Base-by-base conservation (phyloP, 2,888 invertebrate species). In the Parnassius smintheus region DNA sequence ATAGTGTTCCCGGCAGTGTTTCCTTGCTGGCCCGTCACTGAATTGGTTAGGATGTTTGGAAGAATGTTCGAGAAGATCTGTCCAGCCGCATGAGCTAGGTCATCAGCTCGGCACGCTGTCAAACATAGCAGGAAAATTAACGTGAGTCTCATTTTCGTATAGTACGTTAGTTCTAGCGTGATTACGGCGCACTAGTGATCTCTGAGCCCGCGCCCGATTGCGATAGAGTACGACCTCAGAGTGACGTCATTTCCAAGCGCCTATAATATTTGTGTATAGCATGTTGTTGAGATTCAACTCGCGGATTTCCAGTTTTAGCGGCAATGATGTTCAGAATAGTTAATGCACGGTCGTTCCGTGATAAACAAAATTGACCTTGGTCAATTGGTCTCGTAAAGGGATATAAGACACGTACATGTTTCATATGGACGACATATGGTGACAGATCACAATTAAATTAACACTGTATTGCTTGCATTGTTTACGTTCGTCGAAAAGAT, bases 131-230 rank as follows among this genome's bases (percentile, higher is more conserved):
- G 66, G 48, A 90, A 72, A 65, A 83, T 68, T 65, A 88, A 57
- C 58, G 78, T 71, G 18, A 87, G 71, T 75, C 80, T 88, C 91
- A 91, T 91, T 66, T 74, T 85, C 75, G 66, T 57, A 69, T 70
- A 66, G 74, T 75, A 85, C 88, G 88, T 86, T 80, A 75, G 77
- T 72, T 81, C 73, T 77, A 79, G 83, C 76, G 76, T 82, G 84
- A 75, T 79, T 77, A 77, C 82, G 79, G 77, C 89, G 88, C 85
- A 89, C 88, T 88, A 87, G 84, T 88, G 88, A 86, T 85, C 85
- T 81, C 76, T 76, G 82, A 73, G 80, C 76, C 72, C 75, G 81
- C 73, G 70, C 67, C 70, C 75, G 69, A 65, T 71, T 69, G 70
- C 76, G 85, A 86, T 83, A 85, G 81, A 76, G 74, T 66, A 65